Evolutionary conservation across 2,888 invertebrate genomes (phyloP).

Genomic region (Lepidonotus clava): DNA sequence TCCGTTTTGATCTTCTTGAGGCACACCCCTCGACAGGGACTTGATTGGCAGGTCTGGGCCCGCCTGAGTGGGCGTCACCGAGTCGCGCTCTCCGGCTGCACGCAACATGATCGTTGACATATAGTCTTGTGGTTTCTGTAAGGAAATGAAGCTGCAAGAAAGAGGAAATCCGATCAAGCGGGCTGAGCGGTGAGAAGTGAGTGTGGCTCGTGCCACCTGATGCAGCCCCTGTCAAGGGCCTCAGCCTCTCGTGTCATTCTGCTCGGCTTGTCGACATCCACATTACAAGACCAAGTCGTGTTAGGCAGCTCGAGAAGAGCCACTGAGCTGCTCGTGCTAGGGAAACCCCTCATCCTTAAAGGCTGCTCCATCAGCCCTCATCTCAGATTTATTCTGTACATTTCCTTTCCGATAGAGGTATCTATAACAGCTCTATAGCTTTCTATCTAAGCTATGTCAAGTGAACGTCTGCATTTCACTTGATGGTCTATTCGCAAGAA

Average conservation of each 20-base stretch:
- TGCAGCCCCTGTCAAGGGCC: not conserved
- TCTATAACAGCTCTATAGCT: too few species aligned
- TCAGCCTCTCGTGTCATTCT: not conserved
- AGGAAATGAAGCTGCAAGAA: constrained; percentile 42
- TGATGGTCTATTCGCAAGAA: too few species aligned
- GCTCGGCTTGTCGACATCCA: not conserved
- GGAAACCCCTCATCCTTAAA: too few species aligned
- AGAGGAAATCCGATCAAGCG: not conserved
- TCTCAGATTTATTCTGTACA: too few species aligned
- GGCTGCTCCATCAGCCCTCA: too few species aligned
- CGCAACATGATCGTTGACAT: constrained; percentile 5
- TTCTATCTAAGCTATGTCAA: too few species aligned
- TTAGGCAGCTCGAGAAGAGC: too few species aligned
- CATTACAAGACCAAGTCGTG: not conserved
- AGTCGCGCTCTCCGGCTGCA: not conserved
- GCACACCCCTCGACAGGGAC: not conserved
- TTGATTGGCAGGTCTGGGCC: constrained; percentile 2
- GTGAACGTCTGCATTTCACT: too few species aligned
- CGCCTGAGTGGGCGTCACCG: not conserved
- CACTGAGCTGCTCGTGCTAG: too few species aligned
- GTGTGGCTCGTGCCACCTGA: not conserved
- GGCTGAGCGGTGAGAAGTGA: not conserved
- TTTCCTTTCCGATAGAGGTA: too few species aligned
- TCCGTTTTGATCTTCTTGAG: constrained; percentile 5
- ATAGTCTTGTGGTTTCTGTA: constrained; percentile 45